Percentiles rank a stretch among this genome's conserved stretches.
Evolutionary conservation across 1,140 invertebrate species (phyloP).

Genomic region (Aphelenchoides besseyi): DNA sequence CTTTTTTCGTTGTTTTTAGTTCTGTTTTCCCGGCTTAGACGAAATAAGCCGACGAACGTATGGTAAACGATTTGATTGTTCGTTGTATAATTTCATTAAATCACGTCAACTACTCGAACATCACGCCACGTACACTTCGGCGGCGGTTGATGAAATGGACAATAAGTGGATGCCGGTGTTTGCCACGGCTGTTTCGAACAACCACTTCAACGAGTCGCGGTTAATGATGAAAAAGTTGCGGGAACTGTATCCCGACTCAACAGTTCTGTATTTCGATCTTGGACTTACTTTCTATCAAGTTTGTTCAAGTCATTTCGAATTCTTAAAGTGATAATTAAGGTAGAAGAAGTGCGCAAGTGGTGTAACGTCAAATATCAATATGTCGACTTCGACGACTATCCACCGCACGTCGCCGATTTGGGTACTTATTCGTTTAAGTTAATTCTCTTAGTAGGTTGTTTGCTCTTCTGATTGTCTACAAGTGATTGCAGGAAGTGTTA

Average conservation of each 20-base stretch:
- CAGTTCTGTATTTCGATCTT: slow-evolving; percentile 8
- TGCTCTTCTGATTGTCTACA: not conserved
- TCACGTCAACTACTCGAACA: not conserved
- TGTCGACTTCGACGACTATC: slow-evolving; percentile 18
- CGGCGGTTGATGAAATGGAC: slow-evolving; percentile 5
- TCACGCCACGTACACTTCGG: not conserved
- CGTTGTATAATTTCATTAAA: not conserved
- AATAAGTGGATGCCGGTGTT: slow-evolving; percentile 11
- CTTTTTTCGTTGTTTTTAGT: slow-evolving; percentile 1
- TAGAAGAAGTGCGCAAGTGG: slow-evolving; percentile 5
- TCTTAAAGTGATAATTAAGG: not conserved
- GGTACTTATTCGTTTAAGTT: slow-evolving; percentile 12
- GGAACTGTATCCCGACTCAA: not conserved
- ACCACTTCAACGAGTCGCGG: slow-evolving; percentile 10
- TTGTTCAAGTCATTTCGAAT: not conserved
- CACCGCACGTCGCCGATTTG: not conserved
- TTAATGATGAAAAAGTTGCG: not conserved
- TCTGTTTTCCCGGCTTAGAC: slow-evolving; percentile 8
- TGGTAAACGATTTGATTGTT: slow-evolving; percentile 16
- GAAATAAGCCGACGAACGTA: not conserved
- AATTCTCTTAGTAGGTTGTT: not conserved
- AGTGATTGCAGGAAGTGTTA: not conserved
- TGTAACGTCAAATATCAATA: not conserved
- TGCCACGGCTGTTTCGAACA: slow-evolving; percentile 11
- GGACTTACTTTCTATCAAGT: slow-evolving; percentile 2